Percentiles rank a stretch among this genome's conserved stretches.
phyloP scores from a whole-genome alignment of 2,888 invertebrate species.

The Strigamia transsilvanica region DNA sequence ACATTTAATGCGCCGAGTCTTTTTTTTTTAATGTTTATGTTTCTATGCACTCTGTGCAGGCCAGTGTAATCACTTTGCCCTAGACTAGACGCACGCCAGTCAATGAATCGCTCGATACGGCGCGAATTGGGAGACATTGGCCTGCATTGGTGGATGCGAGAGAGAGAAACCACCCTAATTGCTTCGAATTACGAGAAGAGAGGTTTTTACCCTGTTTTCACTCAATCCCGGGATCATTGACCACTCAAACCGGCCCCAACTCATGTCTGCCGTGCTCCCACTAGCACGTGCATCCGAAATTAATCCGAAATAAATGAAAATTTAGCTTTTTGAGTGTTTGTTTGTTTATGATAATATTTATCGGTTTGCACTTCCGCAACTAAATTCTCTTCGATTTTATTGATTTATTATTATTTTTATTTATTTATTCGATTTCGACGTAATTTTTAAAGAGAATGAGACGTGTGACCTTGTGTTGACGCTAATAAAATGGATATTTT shows the following conservation, averaged over 20 bases:
- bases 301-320: too few species aligned
- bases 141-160: too few species aligned
- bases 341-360: too few species aligned
- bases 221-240: conserved; percentile 35
- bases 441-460: too few species aligned
- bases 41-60: not conserved
- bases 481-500: conserved; percentile 32
- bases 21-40: not conserved
- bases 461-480: conserved; percentile 5
- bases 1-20: not conserved
- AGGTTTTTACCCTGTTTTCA: conserved; percentile 37
- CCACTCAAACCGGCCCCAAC: not conserved
- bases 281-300: too few species aligned
- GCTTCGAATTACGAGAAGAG: not conserved
- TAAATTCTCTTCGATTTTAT: too few species aligned
- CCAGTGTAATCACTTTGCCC: conserved; percentile 38
- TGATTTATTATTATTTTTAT: too few species aligned
- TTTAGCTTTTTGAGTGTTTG: too few species aligned
- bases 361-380: too few species aligned
- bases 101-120: conserved; percentile 48
- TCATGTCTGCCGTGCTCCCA: not conserved
- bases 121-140: conserved; percentile 38
- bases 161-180: not conserved
- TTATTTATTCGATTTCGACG: not conserved
- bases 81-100: conserved; percentile 48